Evolutionary conservation across 2,888 invertebrate genomes (phyloP).

Genomic region (Ophion ventricosus): DNA sequence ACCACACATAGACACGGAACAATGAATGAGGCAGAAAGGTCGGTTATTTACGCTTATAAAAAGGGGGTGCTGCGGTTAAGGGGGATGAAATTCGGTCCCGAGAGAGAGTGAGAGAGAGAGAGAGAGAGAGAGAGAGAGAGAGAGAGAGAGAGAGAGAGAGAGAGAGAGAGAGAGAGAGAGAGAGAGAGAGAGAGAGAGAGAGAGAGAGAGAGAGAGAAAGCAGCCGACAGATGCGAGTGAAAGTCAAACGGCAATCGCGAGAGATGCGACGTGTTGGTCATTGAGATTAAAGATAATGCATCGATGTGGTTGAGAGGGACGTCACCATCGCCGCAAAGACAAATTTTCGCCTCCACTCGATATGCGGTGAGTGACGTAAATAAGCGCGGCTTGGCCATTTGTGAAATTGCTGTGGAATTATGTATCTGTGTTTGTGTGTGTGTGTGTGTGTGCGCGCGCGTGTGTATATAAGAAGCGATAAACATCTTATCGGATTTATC

Average conservation of each 20-base stretch:
- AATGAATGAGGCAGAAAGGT: conserved; percentile 4
- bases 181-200: conserved; percentile 6
- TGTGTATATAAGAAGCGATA: conserved; percentile 10
- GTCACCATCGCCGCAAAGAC: conserved; percentile 17
- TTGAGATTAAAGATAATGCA: conserved; percentile 65
- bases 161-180: conserved; percentile 3
- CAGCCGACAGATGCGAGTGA: conserved; percentile 59
- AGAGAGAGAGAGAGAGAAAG: background rate
- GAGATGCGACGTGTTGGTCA: conserved; percentile 52
- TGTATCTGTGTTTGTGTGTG: background rate
- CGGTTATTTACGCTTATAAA: conserved; percentile 16
- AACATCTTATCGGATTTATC: conserved; percentile 58
- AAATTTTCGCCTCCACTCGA: conserved; percentile 53
- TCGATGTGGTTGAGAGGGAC: conserved; percentile 37
- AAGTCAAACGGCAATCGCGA: conserved; percentile 32
- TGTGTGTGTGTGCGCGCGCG: no score
- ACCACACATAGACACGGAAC: background rate
- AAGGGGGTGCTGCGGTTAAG: conserved; percentile 10
- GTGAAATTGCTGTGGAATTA: conserved; percentile 58
- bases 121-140: conserved; percentile 6
- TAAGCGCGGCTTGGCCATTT: conserved; percentile 54
- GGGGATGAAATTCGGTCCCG: conserved; percentile 21
- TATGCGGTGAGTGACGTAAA: conserved; percentile 33
- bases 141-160: background rate
- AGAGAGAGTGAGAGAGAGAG: conserved; percentile 3